Conservation (phyloP, 2,113 vertebrate genomes). For the Cyrtonyx montezumae region DNA sequence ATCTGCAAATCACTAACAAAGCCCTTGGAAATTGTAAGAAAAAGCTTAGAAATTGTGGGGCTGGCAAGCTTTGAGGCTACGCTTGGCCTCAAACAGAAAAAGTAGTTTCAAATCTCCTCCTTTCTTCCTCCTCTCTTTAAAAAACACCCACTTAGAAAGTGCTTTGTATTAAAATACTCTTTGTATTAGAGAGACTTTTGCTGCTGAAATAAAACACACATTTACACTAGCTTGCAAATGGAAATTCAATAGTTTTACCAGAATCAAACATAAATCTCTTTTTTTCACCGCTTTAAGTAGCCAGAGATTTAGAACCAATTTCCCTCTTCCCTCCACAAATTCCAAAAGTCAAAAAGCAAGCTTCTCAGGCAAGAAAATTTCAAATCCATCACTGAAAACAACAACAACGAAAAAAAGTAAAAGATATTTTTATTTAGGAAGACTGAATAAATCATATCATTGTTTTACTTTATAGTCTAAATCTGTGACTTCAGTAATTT, state of each 20-base stretch:
- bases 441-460: not conserved
- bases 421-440: conserved; percentile 36
- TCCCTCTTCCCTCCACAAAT: conserved; percentile 15
- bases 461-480: conserved; percentile 12
- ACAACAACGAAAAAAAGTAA: not conserved
- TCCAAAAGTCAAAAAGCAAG: conserved; percentile 21
- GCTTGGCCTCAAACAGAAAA: conserved; percentile 66
- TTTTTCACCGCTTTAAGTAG: conserved; percentile 7
- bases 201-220: conserved; percentile 54
- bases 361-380: not conserved
- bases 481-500: not conserved
- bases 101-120: conserved; percentile 44
- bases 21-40: conserved; percentile 55
- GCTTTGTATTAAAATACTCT: conserved; percentile 41
- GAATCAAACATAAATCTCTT: conserved; percentile 38
- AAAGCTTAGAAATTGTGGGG: conserved; percentile 51
- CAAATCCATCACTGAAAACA: not conserved
- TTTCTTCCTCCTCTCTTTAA: conserved; percentile 46
- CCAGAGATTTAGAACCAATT: conserved; percentile 37
- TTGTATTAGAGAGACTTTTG: conserved; percentile 14
- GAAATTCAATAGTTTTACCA: conserved; percentile 55
- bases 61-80: conserved; percentile 49
- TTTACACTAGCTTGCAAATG: conserved; percentile 62
- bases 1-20: conserved; percentile 76
- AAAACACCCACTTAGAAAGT: conserved; percentile 60